Base-by-base conservation (phyloP, 1,140 invertebrate genomes). In the Heliconius melpomene region DNA sequence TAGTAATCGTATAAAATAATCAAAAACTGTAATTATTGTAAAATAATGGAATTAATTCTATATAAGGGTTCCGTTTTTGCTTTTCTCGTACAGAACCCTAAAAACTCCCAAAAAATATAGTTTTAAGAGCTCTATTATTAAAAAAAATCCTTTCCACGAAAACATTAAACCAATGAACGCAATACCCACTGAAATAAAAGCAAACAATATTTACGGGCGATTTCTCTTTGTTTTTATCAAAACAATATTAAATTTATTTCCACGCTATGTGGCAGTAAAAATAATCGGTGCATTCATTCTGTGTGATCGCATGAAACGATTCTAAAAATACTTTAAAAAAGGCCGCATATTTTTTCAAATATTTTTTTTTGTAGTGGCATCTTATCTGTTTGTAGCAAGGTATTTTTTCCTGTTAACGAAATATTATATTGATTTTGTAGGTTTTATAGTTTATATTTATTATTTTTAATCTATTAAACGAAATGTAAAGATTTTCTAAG, bases 151-250 rank as follows among this genome's bases (percentile, higher is more conserved):
- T 52, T 52, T 52, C 50, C n/a, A 7, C 54, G 3, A 46, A 76
- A 46, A 70, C 32, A 70, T 70, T 76, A 23, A 57, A n/a, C 54
- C n/a, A 57, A 23, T 57, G n/a, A 57, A 57, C n/a, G 54, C 54
- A 23, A 23, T 57, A n/a, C 7, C n/a, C 54, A 57, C n/a, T 9
- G 54, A 57, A 57, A 57, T 57, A 23, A 9, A 23, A 57, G 8
- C 54, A 57, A 11, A 57, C 54, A 57, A 57, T 57, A 57, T 57
- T 57, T 20, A 57, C 54, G n/a, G n/a, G 20, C n/a, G 20, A 54
- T 57, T 57, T 57, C 20, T 3, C 54, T 57, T 57, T n/a, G 54
- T 57, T 57, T 57, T 57, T 57, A 57, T 57, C 54, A 57, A 57
- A 54, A 57, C 54, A 57, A 57, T 23, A 57, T 57, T 57, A 57